phyloP scores from a whole-genome alignment of 2,888 invertebrate genomes.

The Augochlorella aurata region DNA sequence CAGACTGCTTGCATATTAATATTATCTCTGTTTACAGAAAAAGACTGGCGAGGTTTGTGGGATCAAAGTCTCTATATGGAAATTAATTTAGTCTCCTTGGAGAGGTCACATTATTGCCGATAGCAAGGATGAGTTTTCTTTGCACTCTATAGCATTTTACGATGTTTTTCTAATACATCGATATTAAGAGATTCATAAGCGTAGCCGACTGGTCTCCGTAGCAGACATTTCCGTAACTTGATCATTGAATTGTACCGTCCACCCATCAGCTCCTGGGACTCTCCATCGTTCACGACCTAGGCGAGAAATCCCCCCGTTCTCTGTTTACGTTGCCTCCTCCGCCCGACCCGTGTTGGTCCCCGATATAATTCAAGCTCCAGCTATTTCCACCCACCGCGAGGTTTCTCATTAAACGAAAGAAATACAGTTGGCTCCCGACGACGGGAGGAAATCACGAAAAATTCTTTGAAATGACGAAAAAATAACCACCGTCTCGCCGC shows the following conservation, averaged over 20 bases:
- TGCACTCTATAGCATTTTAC: not conserved
- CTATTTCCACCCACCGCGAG: not conserved
- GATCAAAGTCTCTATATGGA: no score
- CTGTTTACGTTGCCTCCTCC: not conserved
- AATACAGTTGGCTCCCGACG: constrained; percentile 8
- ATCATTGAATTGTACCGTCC: not conserved
- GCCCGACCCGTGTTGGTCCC: not conserved
- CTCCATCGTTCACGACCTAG: not conserved
- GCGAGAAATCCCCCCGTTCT: not conserved
- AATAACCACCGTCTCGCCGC: not conserved
- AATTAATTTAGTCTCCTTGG: not conserved
- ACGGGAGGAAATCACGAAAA: not conserved
- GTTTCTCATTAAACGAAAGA: constrained; percentile 12
- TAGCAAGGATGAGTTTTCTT: not conserved
- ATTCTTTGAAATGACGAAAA: constrained; percentile 4
- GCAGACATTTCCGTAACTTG: not conserved
- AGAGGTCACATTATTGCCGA: not conserved
- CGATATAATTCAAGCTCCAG: constrained; percentile 10
- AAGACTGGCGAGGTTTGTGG: no score
- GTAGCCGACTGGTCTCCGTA: not conserved
- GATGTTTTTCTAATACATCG: not conserved
- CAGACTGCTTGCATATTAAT: no score
- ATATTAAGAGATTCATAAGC: not conserved
- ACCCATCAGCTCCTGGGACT: not conserved
- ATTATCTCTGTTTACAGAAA: no score